These are phyloP conservation scores for Meloidogyne hapla DNA, from an alignment of 1,140 invertebrate species.

Conservation along the genomic window DNA sequence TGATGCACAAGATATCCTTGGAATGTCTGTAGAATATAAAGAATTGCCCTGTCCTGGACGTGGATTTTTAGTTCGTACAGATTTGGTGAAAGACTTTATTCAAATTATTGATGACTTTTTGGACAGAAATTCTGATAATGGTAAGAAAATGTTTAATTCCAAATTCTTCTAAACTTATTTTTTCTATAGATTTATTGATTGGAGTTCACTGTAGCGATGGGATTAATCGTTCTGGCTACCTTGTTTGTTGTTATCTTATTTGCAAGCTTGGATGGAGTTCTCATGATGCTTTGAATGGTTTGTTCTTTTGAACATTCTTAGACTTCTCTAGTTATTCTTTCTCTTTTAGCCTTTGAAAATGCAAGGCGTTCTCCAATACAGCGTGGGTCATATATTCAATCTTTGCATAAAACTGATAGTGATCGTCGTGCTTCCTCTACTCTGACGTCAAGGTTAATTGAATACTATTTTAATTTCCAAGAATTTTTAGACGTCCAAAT, in stretches of 20 bases:
- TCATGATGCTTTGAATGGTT: constrained; percentile 54
- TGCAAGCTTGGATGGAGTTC: constrained; percentile 69
- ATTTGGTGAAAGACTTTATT: constrained; percentile 68
- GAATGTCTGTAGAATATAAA: constrained; percentile 65
- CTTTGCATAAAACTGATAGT: constrained; percentile 60
- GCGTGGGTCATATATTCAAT: constrained; percentile 65
- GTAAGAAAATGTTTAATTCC: constrained; percentile 26
- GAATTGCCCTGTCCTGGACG: constrained; percentile 69
- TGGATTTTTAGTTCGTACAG: constrained; percentile 64
- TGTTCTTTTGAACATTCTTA: too few species aligned
- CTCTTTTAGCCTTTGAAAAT: constrained; percentile 65
- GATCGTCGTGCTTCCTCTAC: constrained; percentile 29
- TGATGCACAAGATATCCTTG: constrained; percentile 54
- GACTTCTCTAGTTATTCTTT: too few species aligned
- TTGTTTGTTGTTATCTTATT: constrained; percentile 72
- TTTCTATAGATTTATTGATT: constrained; percentile 74
- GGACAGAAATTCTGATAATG: constrained; percentile 52
- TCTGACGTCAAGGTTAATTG: too few species aligned
- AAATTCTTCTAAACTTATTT: constrained; percentile 57
- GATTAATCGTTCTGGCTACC: constrained; percentile 82
- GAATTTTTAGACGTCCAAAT: neutral
- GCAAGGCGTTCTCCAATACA: constrained; percentile 67
- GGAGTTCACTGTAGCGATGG: constrained; percentile 89
- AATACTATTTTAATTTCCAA: neutral
- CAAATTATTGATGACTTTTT: constrained; percentile 66